Base-by-base conservation (phyloP, 2,888 invertebrate species). In the Drosophila lacicola region DNA sequence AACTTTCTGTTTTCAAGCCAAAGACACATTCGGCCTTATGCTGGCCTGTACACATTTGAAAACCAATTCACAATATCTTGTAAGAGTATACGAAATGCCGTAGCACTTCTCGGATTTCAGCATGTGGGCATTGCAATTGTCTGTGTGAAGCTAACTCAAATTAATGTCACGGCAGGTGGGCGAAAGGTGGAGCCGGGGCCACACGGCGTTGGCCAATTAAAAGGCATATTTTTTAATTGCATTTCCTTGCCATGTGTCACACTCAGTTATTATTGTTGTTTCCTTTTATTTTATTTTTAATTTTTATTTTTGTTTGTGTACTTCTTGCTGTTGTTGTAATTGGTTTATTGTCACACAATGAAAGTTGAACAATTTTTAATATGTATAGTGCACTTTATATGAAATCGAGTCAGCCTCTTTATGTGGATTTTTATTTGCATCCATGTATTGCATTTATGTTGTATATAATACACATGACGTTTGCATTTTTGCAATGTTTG, bases 191-290 rank as follows among this genome's bases (percentile, higher is more conserved):
- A 47, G 3, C 25, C 29, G 17, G 36, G 47, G 47, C 10, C 21
- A 45, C 33, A 9, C 39, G 39, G 21, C 14, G 14, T n/a, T 41
- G 57, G 55, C 68, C 82, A 82, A 82, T 84, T 81, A 82, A 80
- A 84, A 73, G 76, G 56, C 80, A 82, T 76, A 78, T 82, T 78
- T 82, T 82, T 84, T 80, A 84, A 82, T 84, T 82, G 84, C 84
- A 82, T 82, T 76, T 84, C 64, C 65, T 65, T 64, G 69, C 53
- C 61, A 73, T 69, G 69, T 75, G 75, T 65, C 75, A 62, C 34
- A 65, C 64, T 36, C 73, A 21, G 65, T 72, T 69, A 66, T 75
- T 61, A 57, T 67, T 14, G 56, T 60, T 69, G 62, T 65, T 62
- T 51, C 53, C 29, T 14, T 41, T 54, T 25, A 17, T 13, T 10